These are phyloP conservation scores for Spheniscus humboldti DNA, from an alignment of 2,797 vertebrate species.

Conservation along the genomic window DNA sequence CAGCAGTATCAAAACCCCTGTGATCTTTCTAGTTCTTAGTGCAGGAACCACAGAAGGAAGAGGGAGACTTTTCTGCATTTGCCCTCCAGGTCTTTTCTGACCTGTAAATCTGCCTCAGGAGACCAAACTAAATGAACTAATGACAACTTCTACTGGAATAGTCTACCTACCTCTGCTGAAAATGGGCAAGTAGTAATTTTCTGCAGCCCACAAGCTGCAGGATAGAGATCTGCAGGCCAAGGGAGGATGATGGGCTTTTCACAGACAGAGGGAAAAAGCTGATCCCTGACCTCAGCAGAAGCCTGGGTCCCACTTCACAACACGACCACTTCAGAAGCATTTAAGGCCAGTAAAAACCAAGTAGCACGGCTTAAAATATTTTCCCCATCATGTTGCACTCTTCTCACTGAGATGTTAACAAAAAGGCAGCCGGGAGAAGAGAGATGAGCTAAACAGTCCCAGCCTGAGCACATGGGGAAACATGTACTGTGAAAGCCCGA, in stretches of 20 bases:
- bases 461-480: background rate
- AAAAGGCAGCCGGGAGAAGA: background rate
- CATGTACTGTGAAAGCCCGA: background rate
- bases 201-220: background rate
- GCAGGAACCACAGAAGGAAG: background rate
- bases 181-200: background rate
- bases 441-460: background rate
- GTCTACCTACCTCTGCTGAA: background rate
- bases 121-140: background rate
- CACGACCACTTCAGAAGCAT: background rate
- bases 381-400: background rate
- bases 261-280: background rate
- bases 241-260: background rate
- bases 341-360: background rate
- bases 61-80: background rate
- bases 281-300: background rate
- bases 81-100: background rate
- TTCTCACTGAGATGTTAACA: background rate
- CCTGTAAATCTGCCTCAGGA: background rate
- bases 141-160: background rate
- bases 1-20: background rate
- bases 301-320: background rate
- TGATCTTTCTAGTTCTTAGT: background rate
- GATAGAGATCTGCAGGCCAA: background rate
- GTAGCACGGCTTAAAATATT: background rate